Evolutionary conservation across 2,113 vertebrate species (phyloP).

Genomic region (Larimichthys polyactis): DNA sequence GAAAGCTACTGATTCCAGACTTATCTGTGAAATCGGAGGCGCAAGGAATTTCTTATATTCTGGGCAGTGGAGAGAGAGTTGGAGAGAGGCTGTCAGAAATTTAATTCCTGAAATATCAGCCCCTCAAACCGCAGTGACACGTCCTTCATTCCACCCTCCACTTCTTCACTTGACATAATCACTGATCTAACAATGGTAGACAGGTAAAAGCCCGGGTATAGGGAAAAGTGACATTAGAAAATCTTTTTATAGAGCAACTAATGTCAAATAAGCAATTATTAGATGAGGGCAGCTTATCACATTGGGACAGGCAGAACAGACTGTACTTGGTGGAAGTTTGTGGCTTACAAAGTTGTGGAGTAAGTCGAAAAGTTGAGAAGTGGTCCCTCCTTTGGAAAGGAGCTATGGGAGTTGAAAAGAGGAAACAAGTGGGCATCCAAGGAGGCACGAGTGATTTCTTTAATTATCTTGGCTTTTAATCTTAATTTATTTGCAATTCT

Average conservation of each 20-base stretch:
- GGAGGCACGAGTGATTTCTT: constrained; percentile 60
- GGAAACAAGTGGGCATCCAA: constrained; percentile 49
- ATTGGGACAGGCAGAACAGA: constrained; percentile 69
- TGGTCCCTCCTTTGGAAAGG: constrained; percentile 20
- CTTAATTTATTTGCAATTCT: constrained; percentile 70
- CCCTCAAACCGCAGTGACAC: constrained; percentile 58
- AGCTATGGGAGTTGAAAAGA: constrained; percentile 57
- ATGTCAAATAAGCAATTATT: constrained; percentile 82
- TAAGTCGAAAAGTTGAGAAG: constrained; percentile 70
- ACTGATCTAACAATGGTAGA: constrained; percentile 71
- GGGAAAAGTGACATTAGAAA: constrained; percentile 68
- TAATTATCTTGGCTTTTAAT: constrained; percentile 67
- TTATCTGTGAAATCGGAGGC: constrained; percentile 80
- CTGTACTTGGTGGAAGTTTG: constrained; percentile 62
- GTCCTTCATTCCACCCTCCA: constrained; percentile 71
- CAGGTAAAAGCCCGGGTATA: constrained; percentile 64
- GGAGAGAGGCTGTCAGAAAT: constrained; percentile 71
- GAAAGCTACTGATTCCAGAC: constrained; percentile 57
- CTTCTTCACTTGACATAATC: constrained; percentile 73
- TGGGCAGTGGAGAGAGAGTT: constrained; percentile 42
- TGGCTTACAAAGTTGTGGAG: constrained; percentile 64
- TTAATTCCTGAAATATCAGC: constrained; percentile 77
- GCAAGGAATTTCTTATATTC: constrained; percentile 63
- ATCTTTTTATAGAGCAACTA: constrained; percentile 78
- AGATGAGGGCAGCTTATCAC: constrained; percentile 75